These are phyloP conservation scores for Brachyalestes nurse DNA, from an alignment of 2,797 vertebrate genomes.

Conservation along the genomic window DNA sequence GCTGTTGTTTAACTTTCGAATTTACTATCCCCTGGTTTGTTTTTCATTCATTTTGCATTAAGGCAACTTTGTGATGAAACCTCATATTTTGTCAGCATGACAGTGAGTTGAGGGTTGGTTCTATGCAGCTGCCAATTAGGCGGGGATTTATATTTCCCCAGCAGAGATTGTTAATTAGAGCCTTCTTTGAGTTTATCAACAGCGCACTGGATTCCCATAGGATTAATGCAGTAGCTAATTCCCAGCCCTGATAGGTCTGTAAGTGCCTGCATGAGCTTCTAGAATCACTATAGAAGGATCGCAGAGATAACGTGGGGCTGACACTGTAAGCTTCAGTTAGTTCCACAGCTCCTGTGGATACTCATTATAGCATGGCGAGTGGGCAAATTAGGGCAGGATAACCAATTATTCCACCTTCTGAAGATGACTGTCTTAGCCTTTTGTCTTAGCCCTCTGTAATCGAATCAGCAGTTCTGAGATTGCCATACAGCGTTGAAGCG, in stretches of 20 bases:
- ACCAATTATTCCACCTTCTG: constrained; percentile 63
- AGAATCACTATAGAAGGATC: constrained; percentile 9
- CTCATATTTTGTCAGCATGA: not conserved
- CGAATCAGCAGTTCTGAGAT: constrained; percentile 56
- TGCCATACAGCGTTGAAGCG: constrained; percentile 52
- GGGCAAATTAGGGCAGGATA: constrained; percentile 69
- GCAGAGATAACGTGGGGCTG: constrained; percentile 36
- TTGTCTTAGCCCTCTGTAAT: constrained; percentile 63
- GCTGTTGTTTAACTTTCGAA: not conserved
- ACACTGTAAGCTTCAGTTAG: constrained; percentile 27
- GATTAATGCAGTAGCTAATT: constrained; percentile 42
- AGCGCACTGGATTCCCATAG: constrained; percentile 12
- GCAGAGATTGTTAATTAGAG: not conserved
- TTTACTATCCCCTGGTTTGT: not conserved
- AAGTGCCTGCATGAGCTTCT: not conserved
- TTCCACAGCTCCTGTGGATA: constrained; percentile 55
- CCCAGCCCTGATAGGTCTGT: constrained; percentile 36
- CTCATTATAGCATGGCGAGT: constrained; percentile 70
- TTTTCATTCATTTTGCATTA: not conserved
- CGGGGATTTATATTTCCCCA: not conserved
- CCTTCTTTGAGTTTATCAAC: constrained; percentile 32
- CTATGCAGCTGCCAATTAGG: constrained; percentile 25
- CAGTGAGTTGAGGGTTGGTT: not conserved
- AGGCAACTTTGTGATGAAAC: not conserved
- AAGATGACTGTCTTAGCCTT: constrained; percentile 61